Evolutionary conservation across 2,797 vertebrate genomes (phyloP).

Genomic region (Chelon labrosus): DNA sequence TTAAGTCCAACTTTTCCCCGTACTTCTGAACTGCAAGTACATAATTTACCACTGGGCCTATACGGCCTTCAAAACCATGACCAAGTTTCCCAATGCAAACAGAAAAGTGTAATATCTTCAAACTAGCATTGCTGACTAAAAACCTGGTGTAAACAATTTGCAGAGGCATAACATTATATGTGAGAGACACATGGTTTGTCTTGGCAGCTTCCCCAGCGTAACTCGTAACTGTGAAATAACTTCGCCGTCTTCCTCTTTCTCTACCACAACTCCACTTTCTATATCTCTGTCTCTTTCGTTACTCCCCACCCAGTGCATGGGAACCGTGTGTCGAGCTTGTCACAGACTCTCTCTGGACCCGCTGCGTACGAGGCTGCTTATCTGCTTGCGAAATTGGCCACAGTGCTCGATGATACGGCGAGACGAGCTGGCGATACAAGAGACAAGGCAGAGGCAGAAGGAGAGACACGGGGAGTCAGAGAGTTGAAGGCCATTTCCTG

Average conservation of each 20-base stretch:
- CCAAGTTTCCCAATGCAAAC: neutral
- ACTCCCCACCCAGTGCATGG: constrained; percentile 17
- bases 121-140: neutral
- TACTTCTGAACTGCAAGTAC: neutral
- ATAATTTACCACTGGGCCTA: no score
- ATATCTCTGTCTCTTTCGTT: constrained; percentile 15
- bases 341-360: constrained; percentile 33
- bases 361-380: constrained; percentile 54
- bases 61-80: neutral
- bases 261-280: constrained; percentile 18
- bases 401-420: constrained; percentile 66
- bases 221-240: constrained; percentile 12
- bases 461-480: constrained; percentile 51
- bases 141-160: neutral
- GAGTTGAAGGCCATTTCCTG: constrained; percentile 70
- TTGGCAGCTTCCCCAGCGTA: neutral
- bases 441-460: constrained; percentile 46
- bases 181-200: neutral
- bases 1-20: constrained; percentile 1
- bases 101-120: neutral
- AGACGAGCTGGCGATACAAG: constrained; percentile 55
- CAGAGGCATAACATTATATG: neutral
- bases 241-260: constrained; percentile 37
- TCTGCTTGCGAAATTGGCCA: constrained; percentile 69
- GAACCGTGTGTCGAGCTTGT: constrained; percentile 45